These are phyloP conservation scores for Cheilosia variabilis DNA, from an alignment of 2,888 invertebrate genomes.

Conservation along the genomic window DNA sequence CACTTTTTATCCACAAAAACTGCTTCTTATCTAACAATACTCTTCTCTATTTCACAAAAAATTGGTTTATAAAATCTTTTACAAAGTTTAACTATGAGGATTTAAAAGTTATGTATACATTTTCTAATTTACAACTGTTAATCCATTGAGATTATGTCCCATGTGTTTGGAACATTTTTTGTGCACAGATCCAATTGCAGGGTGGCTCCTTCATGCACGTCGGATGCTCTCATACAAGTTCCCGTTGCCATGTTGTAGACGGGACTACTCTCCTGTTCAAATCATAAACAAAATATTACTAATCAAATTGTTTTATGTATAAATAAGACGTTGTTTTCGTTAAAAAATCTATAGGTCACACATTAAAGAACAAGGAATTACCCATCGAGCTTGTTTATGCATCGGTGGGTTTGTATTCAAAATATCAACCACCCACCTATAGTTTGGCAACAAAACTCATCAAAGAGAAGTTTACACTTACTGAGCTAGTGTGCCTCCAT, in stretches of 20 bases:
- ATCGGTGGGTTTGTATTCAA: background rate
- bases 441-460: background rate
- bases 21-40: background rate
- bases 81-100: conserved; percentile 44
- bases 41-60: conserved; percentile 50
- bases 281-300: background rate
- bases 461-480: conserved; percentile 14
- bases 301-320: too few relatives aligned
- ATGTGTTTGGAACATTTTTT: conserved; percentile 79
- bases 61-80: conserved; percentile 53
- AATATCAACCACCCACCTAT: background rate
- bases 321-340: too few relatives aligned
- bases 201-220: conserved; percentile 83
- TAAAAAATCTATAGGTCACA: background rate
- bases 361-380: too few relatives aligned
- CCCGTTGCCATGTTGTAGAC: conserved; percentile 95
- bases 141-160: conserved; percentile 63
- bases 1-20: too few relatives aligned
- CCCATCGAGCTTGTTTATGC: too few relatives aligned
- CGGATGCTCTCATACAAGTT: conserved; percentile 89
- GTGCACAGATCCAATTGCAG: conserved; percentile 87
- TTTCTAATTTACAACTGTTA: conserved; percentile 30
- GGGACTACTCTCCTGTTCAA: conserved; percentile 85
- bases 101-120: conserved; percentile 15
- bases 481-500: conserved; percentile 91